Evolutionary conservation across 2,113 vertebrate species (phyloP).

Genomic region (Entomyzon cyanotis): DNA sequence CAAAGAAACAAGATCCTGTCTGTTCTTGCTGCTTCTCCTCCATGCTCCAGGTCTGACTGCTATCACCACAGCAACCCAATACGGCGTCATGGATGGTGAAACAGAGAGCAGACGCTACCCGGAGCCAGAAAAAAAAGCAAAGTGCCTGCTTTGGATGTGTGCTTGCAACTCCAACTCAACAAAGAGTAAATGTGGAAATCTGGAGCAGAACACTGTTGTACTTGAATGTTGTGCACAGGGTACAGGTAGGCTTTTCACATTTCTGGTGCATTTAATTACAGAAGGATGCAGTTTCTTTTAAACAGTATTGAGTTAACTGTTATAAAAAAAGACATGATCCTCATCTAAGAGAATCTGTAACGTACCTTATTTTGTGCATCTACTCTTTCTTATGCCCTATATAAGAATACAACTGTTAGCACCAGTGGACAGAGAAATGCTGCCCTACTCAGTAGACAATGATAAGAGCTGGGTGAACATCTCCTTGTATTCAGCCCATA

Average conservation of each 20-base stretch:
- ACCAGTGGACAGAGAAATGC: slow-evolving; percentile 1
- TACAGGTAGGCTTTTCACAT: background rate
- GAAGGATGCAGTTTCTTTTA: background rate
- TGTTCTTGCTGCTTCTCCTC: background rate
- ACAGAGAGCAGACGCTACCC: background rate
- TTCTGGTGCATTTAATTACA: background rate
- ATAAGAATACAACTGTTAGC: background rate
- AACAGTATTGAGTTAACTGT: background rate
- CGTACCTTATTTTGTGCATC: background rate
- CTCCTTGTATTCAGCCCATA: background rate
- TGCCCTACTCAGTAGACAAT: background rate
- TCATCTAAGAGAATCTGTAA: background rate
- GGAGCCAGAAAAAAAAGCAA: background rate
- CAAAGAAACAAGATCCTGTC: background rate
- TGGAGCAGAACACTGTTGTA: background rate
- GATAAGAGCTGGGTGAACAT: background rate
- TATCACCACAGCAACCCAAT: background rate
- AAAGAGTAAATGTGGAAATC: background rate
- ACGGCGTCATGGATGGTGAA: fast-evolving
- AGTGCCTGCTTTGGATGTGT: background rate
- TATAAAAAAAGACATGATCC: background rate
- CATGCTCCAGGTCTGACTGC: background rate
- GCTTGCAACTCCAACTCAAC: background rate
- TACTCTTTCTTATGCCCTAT: slow-evolving; percentile 1
- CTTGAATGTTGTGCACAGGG: background rate